These are phyloP conservation scores for Papilio elwesi DNA, from an alignment of 2,888 invertebrate genomes.

Conservation along the genomic window DNA sequence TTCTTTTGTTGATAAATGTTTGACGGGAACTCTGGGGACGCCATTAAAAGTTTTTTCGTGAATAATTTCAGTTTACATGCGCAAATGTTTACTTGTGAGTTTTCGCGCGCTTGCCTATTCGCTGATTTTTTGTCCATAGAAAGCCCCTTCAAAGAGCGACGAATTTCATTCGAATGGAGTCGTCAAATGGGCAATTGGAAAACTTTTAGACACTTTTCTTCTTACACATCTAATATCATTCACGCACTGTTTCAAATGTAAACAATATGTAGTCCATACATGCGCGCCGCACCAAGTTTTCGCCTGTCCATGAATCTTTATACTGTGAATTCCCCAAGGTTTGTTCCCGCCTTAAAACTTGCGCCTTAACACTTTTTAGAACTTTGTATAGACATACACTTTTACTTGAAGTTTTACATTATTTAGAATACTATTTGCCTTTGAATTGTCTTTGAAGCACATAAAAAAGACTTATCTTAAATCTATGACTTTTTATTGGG, in stretches of 20 bases:
- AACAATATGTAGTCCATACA: constrained; percentile 35
- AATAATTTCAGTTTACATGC: constrained; percentile 84
- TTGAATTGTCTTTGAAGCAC: constrained; percentile 4
- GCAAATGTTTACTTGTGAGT: constrained; percentile 83
- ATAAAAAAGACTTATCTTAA: not conserved
- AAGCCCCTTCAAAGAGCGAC: constrained; percentile 74
- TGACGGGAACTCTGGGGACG: constrained; percentile 84
- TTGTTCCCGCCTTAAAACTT: constrained; percentile 37
- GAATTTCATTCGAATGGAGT: constrained; percentile 69
- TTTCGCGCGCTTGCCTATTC: constrained; percentile 81
- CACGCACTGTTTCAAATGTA: constrained; percentile 41
- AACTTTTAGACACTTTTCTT: constrained; percentile 68
- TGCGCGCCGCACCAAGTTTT: constrained; percentile 21
- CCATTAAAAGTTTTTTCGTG: constrained; percentile 85
- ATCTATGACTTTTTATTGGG: not conserved
- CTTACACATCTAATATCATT: constrained; percentile 54
- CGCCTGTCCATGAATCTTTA: constrained; percentile 37
- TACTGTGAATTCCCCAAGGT: constrained; percentile 32
- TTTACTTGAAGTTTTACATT: constrained; percentile 37
- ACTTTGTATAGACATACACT: constrained; percentile 37
- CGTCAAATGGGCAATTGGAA: constrained; percentile 79
- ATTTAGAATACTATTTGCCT: constrained; percentile 23
- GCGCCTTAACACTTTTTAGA: constrained; percentile 20
- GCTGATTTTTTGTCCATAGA: constrained; percentile 81
- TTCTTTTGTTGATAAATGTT: constrained; percentile 85